Percentiles rank a stretch among this genome's conserved stretches.
Evolutionary conservation across 2,888 invertebrate species (phyloP).

Genomic region (Ischnus inquisitorius): DNA sequence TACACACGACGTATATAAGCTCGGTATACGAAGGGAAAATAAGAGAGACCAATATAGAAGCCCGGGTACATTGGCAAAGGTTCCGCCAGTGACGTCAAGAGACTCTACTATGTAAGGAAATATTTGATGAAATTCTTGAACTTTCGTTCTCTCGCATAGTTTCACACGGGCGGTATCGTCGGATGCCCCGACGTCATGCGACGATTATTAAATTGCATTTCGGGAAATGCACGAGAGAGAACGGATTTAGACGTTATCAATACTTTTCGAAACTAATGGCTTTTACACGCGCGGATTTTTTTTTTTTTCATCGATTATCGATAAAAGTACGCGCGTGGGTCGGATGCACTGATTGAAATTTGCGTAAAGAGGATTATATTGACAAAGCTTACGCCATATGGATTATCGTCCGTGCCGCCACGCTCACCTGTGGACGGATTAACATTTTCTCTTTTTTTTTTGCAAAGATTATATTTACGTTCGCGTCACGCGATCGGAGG

Average conservation of each 20-base stretch:
- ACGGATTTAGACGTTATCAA: not conserved
- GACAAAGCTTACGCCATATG: conserved; percentile 19
- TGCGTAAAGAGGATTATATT: conserved; percentile 12
- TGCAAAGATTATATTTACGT: no score
- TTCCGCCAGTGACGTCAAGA: conserved; percentile 48
- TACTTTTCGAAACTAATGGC: not conserved
- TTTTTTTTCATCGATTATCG: conserved; percentile 33
- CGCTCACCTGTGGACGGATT: no score
- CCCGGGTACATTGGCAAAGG: conserved; percentile 18
- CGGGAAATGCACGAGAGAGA: not conserved
- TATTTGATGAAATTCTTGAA: conserved; percentile 45
- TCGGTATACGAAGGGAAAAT: conserved; percentile 2
- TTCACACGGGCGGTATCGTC: not conserved
- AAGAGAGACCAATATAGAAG: not conserved
- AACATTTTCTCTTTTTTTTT: no score
- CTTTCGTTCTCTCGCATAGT: conserved; percentile 17
- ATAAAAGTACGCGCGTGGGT: not conserved
- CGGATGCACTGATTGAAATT: conserved; percentile 6
- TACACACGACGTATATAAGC: not conserved
- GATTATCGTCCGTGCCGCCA: not conserved
- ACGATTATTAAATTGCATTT: conserved; percentile 26
- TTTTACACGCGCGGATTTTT: not conserved
- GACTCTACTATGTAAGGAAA: conserved; percentile 17
- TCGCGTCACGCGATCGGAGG: no score
- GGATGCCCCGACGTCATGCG: conserved; percentile 5